Percentiles rank a stretch among this genome's conserved stretches.
phyloP scores from a whole-genome alignment of 2,888 invertebrate species.

The Pachydiplax longipennis region DNA sequence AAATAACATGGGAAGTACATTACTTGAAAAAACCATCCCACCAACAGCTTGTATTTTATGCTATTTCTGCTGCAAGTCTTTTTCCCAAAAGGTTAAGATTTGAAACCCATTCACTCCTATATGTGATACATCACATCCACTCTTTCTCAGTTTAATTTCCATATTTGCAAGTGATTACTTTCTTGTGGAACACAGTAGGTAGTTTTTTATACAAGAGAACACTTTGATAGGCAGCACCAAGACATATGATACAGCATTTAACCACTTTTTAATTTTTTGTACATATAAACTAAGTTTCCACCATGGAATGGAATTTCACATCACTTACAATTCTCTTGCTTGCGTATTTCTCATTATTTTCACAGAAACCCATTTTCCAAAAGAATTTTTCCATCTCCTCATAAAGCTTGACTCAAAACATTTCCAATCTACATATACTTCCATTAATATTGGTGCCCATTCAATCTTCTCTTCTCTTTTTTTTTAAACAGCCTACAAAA shows the following conservation, averaged over 20 bases:
- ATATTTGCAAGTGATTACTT: conserved; percentile 18
- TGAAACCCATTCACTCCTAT: not conserved
- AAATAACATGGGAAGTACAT: conserved; percentile 42
- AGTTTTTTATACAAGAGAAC: conserved; percentile 34
- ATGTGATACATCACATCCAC: not conserved
- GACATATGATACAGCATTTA: conserved; percentile 40
- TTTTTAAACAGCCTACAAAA: conserved; percentile 27
- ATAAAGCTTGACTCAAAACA: not conserved
- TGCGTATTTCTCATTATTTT: conserved; percentile 3
- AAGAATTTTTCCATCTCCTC: not conserved
- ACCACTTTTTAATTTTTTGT: conserved; percentile 35
- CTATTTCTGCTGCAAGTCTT: conserved; percentile 17
- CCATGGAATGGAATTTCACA: conserved; percentile 35
- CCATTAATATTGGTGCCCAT: conserved; percentile 4
- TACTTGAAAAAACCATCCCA: conserved; percentile 42
- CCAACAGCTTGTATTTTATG: conserved; percentile 31
- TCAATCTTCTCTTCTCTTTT: conserved; percentile 1
- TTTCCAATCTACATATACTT: not conserved
- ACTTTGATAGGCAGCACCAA: conserved; percentile 40
- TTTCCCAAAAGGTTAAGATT: not conserved
- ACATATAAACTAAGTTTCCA: conserved; percentile 38
- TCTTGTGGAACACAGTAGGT: conserved; percentile 23
- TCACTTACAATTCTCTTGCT: conserved; percentile 14
- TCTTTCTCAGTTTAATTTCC: conserved; percentile 4
- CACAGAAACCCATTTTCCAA: not conserved